Base-by-base conservation (phyloP, 2,113 vertebrate species). In the Archocentrus centrarchus region DNA sequence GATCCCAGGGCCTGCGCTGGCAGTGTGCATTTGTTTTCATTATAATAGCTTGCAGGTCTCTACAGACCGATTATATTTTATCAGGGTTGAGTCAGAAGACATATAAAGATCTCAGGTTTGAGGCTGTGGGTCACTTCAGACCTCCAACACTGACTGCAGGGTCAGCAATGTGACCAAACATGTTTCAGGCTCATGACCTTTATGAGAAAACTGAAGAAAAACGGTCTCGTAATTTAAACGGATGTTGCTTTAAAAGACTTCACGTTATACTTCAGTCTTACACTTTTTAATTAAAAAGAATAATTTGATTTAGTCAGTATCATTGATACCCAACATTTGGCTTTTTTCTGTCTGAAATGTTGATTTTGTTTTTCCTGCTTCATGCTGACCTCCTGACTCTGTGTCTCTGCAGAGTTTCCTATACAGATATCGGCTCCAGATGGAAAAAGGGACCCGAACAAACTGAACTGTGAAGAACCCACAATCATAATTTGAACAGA, bases 401-500 rank as follows among this genome's bases (percentile, higher is more conserved):
- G 30, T 88, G 75, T 94, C 62, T 88, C 76, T 63, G 22, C 92
- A 95, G 93, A 68, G 79, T 88, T 85, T 87, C 86, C 91, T 30
- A 11, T 66, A 11, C 47, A 84, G 91, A 83, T 5, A 24, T 66
- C 77, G 88, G 88, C 83, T 78, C 62, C 47, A 6, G 27, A n/a
- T n/a, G 63, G 90, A 66, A 76, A 84, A 90, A 79, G 35, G 50
- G 66, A 89, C 87, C 80, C 27, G 39, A 50, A 73, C 41, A 44
- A 88, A 62, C 50, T 80, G 87, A 89, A 91, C 84, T 94, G 89
- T 94, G 92, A 93, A 89, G 64, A 87, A 60, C 82, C 79, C 53
- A 32, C 50, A n/a, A 44, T 80, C 60, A 55, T 66, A 37, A 82
- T 60, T 50, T 75, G 58, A 82, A 64, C 27, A 4, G 80, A n/a